Base-by-base conservation (phyloP, 30 jellyfish, hydroid and myxozoan genomes). In the Aurelia sp. region DNA sequence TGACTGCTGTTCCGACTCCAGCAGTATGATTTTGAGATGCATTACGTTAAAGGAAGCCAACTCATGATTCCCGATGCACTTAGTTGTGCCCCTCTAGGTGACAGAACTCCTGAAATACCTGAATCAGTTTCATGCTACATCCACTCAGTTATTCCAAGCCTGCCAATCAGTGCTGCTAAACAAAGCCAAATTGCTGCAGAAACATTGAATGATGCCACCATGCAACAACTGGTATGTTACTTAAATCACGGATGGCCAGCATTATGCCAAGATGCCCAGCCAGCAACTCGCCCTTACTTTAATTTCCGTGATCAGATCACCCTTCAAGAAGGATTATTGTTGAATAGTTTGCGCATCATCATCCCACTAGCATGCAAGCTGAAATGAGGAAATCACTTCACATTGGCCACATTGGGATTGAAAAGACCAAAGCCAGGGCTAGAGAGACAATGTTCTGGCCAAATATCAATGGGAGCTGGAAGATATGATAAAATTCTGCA, bases 371-470 rank as follows among this genome's bases (percentile, higher is more conserved):
- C 3, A 23, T 78, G 82, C 87, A 66, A 18, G 33, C 87, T 6
- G 77, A 67, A 60, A 79, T 87, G 51, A 41, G 53, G 53, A 18
- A 33, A 22, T 20, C 50, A 10, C 77, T 69, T 20, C 96, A 87
- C 62, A 69, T 31, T 13, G 87, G 92, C 4, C 88, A 87, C 86
- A 37, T 62, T 21, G 96, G 96, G 27, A 79, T 78, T 20, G 82
- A 58, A 41, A 85, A 78, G 71, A 73, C 71, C 21, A 47, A 85
- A 75, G 80, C 73, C 64, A 44, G 58, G n/a, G 94, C 89, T 27
- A 16, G 88, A 27, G 53, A 72, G 11, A 64, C 89, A 68, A 44
- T 73, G 62, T 85, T 8, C 88, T 85, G 88, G 81, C 85, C 90
- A 33, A 66, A 64, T 30, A 61, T 74, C 57, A 64, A 61, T 58